These are phyloP conservation scores for Proisotoma minuta DNA, from an alignment of 2,888 invertebrate species.

Conservation along the genomic window DNA sequence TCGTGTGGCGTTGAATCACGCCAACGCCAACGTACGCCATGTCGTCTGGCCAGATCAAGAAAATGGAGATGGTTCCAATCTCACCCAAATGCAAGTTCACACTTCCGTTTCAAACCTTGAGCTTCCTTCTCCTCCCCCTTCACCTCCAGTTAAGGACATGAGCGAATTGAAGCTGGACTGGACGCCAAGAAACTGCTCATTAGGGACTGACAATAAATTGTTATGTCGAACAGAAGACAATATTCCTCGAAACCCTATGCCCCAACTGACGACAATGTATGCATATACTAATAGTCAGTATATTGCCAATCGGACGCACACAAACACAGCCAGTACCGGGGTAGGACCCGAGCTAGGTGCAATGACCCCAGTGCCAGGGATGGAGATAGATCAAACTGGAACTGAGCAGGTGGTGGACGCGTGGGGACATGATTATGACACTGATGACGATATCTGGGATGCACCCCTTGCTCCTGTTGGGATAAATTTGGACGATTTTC, in stretches of 20 bases:
- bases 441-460: neutral
- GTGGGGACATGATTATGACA: neutral
- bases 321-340: neutral
- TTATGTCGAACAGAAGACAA: too few species aligned
- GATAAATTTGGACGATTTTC: constrained; percentile 16
- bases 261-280: neutral
- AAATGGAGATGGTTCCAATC: neutral
- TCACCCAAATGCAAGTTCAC: neutral
- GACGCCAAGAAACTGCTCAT: neutral
- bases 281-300: neutral
- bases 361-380: neutral
- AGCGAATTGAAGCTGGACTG: neutral
- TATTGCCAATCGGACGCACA: neutral
- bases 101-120: neutral
- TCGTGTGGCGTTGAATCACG: neutral
- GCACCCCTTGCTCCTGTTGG: neutral
- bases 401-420: neutral
- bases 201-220: neutral
- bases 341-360: neutral
- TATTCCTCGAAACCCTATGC: neutral
- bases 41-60: constrained; percentile 1
- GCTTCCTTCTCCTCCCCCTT: neutral
- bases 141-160: neutral
- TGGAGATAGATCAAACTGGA: neutral
- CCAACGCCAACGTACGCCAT: constrained; percentile 2